These are phyloP conservation scores for Mesorhabditis spiculigera DNA, from an alignment of 2,888 invertebrate genomes.

Conservation along the genomic window DNA sequence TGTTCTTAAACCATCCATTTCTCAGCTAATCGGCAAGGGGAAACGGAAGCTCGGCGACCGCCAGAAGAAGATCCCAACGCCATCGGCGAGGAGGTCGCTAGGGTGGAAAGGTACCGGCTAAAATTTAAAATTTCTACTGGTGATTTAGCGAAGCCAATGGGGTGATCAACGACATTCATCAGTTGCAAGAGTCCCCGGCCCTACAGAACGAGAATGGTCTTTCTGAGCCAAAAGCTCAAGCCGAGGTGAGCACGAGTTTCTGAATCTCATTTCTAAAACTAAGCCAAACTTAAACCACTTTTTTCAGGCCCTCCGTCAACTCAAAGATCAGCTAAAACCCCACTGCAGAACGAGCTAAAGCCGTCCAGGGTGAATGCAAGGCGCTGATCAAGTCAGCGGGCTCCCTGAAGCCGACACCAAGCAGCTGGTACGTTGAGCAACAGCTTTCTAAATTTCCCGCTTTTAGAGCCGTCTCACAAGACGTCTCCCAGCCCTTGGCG, in stretches of 20 bases:
- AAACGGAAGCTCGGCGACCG: slow-evolving; percentile 31
- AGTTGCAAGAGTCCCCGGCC: slow-evolving; percentile 7
- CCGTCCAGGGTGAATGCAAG: slow-evolving; percentile 80
- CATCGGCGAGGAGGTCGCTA: slow-evolving; percentile 25
- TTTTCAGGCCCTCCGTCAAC: slow-evolving; percentile 9
- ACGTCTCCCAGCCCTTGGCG: slow-evolving; percentile 37
- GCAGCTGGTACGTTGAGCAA: slow-evolving; percentile 68
- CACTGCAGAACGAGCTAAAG: slow-evolving; percentile 62
- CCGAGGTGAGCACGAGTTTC: slow-evolving; percentile 20
- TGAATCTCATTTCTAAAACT: too few relatives aligned
- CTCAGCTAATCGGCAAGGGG: slow-evolving; percentile 29
- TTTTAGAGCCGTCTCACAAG: slow-evolving; percentile 23
- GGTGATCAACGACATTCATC: slow-evolving; percentile 13
- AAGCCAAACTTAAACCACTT: not conserved
- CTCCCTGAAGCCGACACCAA: slow-evolving; percentile 80
- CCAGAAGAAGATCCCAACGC: slow-evolving; percentile 34
- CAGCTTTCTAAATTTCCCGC: not conserved
- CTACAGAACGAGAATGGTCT: slow-evolving; percentile 23
- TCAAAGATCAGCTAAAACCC: slow-evolving; percentile 32
- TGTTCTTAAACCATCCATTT: slow-evolving; percentile 7
- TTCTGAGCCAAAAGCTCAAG: slow-evolving; percentile 27
- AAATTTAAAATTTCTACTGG: not conserved
- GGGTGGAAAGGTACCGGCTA: slow-evolving; percentile 17
- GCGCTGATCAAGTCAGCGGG: slow-evolving; percentile 82
- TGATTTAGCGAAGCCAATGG: slow-evolving; percentile 15